Evolutionary conservation across 2,113 vertebrate genomes (phyloP), one percentile per base, ranked within the genome.

Genomic region (Sinocyclocheilus rhinocerous): DNA sequence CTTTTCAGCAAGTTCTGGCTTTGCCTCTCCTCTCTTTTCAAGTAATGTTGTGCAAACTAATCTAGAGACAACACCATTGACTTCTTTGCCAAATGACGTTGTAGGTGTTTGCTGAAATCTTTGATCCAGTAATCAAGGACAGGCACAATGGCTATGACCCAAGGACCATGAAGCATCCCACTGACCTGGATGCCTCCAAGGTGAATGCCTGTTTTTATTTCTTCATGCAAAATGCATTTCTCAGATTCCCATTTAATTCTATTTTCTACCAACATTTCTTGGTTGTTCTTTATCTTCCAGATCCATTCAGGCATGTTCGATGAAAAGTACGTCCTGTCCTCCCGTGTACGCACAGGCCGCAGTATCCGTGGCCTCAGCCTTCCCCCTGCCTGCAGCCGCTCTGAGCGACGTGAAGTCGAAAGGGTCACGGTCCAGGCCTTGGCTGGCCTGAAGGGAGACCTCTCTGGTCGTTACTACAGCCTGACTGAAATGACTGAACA

Each of bases 71-170:
- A 48, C 24, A 2, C 7, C 42, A 16, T 81, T 81, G 13, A 59
- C 39, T 57, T 20, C 16, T 81, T 6, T 63, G 7, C 26, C 11
- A 26, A 29, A 26, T 33, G 1, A 16, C 4, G 1, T 48, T 55
- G 24, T 89, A 98, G 97, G 96, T 97, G 57, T 98, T 98, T 91
- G 96, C 95, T 70, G 97, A 97, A 0, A 95, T 98, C 87, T 97
- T 98, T 88, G 96, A 97, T 86, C 96, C 96, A 4, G 89, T 98
- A 91, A 98, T 98, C 91, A 96, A 96, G 88, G 90, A 88, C 6
- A 93, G 97, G 78, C 97, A 98, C 90, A 97, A 98, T 0, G 97
- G 97, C 89, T 98, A 98, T 0, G 96, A 98, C 84, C 97, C 97
- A 63, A 91, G 36, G 81, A 94, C 91, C 88, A 98, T 98, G 97